A percentile compares a stretch with the other conserved stretches of the same genome.
These are phyloP conservation scores for Philaethria dido DNA, from an alignment of 2,888 invertebrate genomes.

Conservation along the genomic window DNA sequence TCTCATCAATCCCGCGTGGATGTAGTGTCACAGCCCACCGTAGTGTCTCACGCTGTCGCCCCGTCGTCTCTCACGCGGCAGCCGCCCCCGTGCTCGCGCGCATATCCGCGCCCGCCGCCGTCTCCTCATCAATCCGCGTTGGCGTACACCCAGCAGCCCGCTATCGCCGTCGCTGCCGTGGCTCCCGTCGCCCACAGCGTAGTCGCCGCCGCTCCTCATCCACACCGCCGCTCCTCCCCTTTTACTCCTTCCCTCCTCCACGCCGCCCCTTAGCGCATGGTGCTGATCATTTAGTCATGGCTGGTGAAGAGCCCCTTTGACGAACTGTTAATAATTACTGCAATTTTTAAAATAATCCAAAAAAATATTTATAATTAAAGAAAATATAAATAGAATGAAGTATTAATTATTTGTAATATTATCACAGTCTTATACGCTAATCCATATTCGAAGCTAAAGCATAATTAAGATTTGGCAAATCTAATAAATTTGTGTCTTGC, in stretches of 20 bases:
- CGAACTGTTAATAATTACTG: constrained; percentile 57
- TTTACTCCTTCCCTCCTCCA: constrained; percentile 41
- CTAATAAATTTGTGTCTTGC: no score
- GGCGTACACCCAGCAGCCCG: constrained; percentile 59
- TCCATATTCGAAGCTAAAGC: no score
- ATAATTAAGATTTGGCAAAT: no score
- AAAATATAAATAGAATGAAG: constrained; percentile 4
- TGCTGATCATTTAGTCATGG: constrained; percentile 54
- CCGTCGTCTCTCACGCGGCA: constrained; percentile 51
- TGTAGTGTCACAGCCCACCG: constrained; percentile 50
- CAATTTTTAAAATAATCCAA: constrained; percentile 39
- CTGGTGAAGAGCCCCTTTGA: constrained; percentile 72
- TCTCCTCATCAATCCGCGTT: constrained; percentile 71
- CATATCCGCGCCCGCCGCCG: constrained; percentile 50
- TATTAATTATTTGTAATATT: no score
- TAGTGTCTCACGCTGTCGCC: constrained; percentile 51
- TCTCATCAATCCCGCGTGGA: constrained; percentile 81
- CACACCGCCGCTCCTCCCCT: constrained; percentile 35
- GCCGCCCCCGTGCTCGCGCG: constrained; percentile 49
- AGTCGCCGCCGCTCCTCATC: constrained; percentile 56
- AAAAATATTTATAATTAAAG: constrained; percentile 40
- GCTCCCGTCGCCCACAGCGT: constrained; percentile 54
- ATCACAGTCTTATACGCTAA: no score
- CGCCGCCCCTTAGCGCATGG: constrained; percentile 56
- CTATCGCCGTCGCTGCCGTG: constrained; percentile 49